Evolutionary conservation across 1,140 invertebrate genomes (phyloP).

Genomic region (Pogonognathellus flavescens): DNA sequence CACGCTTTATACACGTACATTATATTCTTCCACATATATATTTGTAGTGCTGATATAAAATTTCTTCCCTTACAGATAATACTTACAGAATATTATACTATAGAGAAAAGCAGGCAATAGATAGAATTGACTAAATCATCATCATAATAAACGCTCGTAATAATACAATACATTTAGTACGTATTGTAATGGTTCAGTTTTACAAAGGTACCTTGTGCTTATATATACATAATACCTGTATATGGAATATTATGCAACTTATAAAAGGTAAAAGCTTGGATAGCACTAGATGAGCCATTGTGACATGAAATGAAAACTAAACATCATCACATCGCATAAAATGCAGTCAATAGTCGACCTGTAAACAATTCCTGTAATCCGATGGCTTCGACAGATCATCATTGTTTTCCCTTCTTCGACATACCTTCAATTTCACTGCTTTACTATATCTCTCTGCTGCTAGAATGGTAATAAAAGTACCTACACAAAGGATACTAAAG

Average conservation of each 20-base stretch:
- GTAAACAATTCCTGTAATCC: conserved; percentile 31
- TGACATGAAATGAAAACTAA: neutral
- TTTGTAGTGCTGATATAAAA: no score
- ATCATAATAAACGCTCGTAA: conserved; percentile 19
- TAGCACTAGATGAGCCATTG: neutral
- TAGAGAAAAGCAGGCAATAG: neutral
- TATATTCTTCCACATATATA: neutral
- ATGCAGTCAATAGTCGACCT: conserved; percentile 21
- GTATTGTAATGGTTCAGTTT: neutral
- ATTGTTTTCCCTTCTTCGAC: conserved; percentile 18
- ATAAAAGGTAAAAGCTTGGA: no score
- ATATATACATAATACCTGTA: no score
- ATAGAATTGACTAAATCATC: conserved; percentile 31
- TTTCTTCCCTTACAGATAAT: neutral
- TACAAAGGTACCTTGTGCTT: no score
- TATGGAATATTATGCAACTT: no score
- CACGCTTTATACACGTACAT: no score
- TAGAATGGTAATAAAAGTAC: no score
- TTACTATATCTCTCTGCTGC: no score
- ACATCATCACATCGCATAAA: neutral
- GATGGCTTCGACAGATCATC: conserved; percentile 30
- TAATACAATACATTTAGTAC: conserved; percentile 5
- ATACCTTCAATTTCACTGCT: neutral
- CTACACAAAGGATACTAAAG: neutral
- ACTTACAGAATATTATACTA: neutral